These are phyloP conservation scores for Aldabrachelys gigantea DNA, from an alignment of 2,113 vertebrate species.

Conservation along the genomic window DNA sequence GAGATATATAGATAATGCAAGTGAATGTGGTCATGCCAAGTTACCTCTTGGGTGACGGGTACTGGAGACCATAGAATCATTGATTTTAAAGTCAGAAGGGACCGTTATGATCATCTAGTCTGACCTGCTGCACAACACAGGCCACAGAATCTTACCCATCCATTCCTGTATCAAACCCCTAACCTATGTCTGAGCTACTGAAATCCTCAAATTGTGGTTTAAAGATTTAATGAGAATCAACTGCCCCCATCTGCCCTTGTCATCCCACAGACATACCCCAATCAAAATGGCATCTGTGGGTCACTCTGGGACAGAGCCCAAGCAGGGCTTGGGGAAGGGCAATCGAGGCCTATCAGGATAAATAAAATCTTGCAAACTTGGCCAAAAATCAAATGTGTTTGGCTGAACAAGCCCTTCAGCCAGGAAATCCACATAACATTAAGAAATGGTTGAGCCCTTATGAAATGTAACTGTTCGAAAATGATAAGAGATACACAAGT, in stretches of 20 bases:
- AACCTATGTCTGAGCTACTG: too few species aligned
- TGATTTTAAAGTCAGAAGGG: too few species aligned
- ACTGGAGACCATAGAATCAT: not conserved
- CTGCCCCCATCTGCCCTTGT: not conserved
- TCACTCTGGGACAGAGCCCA: not conserved
- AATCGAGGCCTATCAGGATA: not conserved
- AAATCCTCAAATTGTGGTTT: too few species aligned
- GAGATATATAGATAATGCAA: not conserved
- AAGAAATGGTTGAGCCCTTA: not conserved
- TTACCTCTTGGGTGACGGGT: not conserved
- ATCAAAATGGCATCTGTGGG: not conserved
- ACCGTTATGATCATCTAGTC: too few species aligned
- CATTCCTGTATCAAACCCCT: too few species aligned
- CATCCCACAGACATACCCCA: too few species aligned
- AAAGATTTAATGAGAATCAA: not conserved
- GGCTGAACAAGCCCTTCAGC: not conserved
- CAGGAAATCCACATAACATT: not conserved
- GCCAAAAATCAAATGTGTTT: not conserved
- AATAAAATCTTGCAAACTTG: not conserved
- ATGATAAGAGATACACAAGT: constrained; percentile 20
- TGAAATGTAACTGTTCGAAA: not conserved
- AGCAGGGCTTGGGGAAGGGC: not conserved
- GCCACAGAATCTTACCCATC: too few species aligned
- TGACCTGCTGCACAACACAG: too few species aligned
- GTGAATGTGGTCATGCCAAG: not conserved